Conservation (phyloP, 1,140 invertebrate species). For the Pseudomyrmex sp. region DNA sequence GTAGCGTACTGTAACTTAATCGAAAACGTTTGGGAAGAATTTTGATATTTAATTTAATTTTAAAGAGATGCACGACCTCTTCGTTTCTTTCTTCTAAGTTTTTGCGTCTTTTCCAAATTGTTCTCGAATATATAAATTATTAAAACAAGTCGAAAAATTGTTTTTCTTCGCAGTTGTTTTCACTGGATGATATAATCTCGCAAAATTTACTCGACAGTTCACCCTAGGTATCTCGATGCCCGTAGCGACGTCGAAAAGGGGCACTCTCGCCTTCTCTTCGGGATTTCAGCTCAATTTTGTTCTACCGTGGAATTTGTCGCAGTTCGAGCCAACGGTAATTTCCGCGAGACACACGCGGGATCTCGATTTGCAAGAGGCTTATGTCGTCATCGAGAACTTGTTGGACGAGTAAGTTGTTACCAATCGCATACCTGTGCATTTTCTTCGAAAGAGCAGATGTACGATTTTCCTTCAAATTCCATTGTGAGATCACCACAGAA, state of each 20-base stretch:
- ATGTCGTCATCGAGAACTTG: constrained; percentile 78
- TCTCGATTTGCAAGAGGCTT: constrained; percentile 79
- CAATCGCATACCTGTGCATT: not conserved
- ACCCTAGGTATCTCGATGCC: constrained; percentile 80
- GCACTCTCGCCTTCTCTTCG: constrained; percentile 75
- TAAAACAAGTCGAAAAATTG: not conserved
- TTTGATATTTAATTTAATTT: constrained; percentile 8
- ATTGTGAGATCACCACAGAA: not conserved
- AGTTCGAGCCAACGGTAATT: constrained; percentile 79
- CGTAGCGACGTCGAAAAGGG: constrained; percentile 77
- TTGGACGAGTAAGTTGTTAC: constrained; percentile 79
- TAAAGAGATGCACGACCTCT: not conserved
- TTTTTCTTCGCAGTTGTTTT: not conserved
- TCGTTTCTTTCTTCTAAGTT: not conserved
- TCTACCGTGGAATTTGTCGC: constrained; percentile 81
- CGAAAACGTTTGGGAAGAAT: no score
- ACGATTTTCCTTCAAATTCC: not conserved
- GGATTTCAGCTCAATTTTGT: constrained; percentile 83
- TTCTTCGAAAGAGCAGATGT: not conserved
- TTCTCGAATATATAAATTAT: not conserved
- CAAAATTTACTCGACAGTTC: constrained; percentile 70
- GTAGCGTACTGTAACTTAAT: no score
- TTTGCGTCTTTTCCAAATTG: no score
- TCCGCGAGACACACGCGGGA: constrained; percentile 75
- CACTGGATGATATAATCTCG: not conserved